A percentile compares a stretch with the other conserved stretches of the same genome.
These are phyloP conservation scores for Dryocosmus kuriphilus DNA, from an alignment of 2,888 invertebrate species.

Conservation along the genomic window DNA sequence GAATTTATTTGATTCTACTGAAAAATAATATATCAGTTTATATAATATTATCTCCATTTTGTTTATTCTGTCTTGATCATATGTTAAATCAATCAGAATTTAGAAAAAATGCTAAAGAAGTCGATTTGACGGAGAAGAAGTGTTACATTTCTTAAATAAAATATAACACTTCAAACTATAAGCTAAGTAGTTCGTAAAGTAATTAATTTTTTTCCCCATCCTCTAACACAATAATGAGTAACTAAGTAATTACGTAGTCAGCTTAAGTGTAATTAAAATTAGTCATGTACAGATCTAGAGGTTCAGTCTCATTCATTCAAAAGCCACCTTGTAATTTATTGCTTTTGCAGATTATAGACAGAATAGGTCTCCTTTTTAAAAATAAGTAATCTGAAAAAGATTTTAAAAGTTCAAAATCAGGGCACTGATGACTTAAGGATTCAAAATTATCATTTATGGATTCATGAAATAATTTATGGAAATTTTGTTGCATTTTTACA, in stretches of 20 bases:
- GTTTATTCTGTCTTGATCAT: not conserved
- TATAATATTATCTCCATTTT: not conserved
- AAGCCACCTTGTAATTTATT: not conserved
- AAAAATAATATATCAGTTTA: too few relatives aligned
- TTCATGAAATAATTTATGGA: not conserved
- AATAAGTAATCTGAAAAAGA: not conserved
- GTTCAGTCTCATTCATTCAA: not conserved
- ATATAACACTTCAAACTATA: not conserved
- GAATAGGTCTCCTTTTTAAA: not conserved
- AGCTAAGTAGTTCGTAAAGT: not conserved
- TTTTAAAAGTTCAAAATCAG: too few relatives aligned
- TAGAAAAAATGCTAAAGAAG: not conserved
- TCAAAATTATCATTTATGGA: not conserved
- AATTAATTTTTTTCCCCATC: not conserved
- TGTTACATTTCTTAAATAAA: not conserved
- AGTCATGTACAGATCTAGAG: not conserved
- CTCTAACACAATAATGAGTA: conserved; percentile 2
- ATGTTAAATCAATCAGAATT: not conserved
- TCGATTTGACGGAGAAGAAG: not conserved
- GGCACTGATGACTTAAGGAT: not conserved
- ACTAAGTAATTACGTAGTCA: not conserved
- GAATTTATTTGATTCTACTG: not conserved
- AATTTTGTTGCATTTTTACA: not conserved
- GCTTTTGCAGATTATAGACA: not conserved
- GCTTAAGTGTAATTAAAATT: not conserved